Percentiles rank a stretch among this genome's conserved stretches.
phyloP scores from a whole-genome alignment of 35 echinoderm and acorn worm species.

The Diadema setosum region DNA sequence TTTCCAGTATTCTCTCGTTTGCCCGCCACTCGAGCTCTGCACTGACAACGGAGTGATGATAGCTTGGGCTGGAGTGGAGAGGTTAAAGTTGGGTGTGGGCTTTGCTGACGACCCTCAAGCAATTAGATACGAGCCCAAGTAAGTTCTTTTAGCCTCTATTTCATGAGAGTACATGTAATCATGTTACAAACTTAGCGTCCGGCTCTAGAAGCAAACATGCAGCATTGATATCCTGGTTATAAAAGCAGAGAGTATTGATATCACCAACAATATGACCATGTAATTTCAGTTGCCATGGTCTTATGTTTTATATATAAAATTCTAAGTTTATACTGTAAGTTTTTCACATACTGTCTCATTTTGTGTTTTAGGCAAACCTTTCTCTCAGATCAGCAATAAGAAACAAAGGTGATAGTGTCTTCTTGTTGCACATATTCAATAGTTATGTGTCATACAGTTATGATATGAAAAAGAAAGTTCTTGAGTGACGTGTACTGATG shows the following conservation, averaged over 20 bases:
- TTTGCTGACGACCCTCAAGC: slow-evolving; percentile 69
- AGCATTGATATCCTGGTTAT: neutral
- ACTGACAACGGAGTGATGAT: slow-evolving; percentile 99
- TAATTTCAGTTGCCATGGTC: neutral
- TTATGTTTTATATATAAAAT: neutral
- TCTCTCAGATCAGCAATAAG: too few species aligned
- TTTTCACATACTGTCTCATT: too few species aligned
- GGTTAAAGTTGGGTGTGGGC: slow-evolving; percentile 71
- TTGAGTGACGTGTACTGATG: too few species aligned
- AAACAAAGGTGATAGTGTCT: too few species aligned
- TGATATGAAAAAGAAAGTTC: too few species aligned
- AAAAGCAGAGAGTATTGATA: neutral
- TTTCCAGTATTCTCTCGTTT: slow-evolving; percentile 65
- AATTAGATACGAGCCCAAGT: slow-evolving; percentile 95
- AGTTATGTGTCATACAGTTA: too few species aligned
- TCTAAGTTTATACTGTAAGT: too few species aligned
- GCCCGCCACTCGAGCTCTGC: slow-evolving; percentile 78
- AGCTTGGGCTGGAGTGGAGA: slow-evolving; percentile 97
- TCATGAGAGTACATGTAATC: too few species aligned
- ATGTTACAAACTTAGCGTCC: neutral
- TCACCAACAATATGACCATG: neutral
- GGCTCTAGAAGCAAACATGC: neutral
- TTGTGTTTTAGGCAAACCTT: too few species aligned
- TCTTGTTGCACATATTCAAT: too few species aligned
- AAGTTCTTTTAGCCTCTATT: too few species aligned